Evolutionary conservation across 2,113 vertebrate species (phyloP).

Genomic region (Alectura lathami): DNA sequence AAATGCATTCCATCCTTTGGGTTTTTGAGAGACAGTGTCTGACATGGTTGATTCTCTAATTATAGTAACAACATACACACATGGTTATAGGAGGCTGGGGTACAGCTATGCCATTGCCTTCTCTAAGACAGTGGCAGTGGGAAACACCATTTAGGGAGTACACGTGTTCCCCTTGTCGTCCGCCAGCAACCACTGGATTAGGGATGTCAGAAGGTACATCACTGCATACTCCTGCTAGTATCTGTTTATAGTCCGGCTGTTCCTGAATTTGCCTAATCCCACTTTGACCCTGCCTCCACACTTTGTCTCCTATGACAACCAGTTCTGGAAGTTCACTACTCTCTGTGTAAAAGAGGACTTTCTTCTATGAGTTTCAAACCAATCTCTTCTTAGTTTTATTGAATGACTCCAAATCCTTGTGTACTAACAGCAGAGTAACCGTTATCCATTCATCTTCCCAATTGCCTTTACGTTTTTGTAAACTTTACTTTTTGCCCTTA

Average conservation of each 20-base stretch:
- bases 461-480: background rate
- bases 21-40: background rate
- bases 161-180: background rate
- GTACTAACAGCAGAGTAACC: background rate
- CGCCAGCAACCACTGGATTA: background rate
- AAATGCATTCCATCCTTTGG: background rate
- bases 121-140: background rate
- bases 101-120: background rate
- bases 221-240: background rate
- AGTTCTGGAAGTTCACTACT: background rate
- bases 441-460: background rate
- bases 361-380: background rate
- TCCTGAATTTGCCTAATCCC: background rate
- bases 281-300: background rate
- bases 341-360: background rate
- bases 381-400: background rate
- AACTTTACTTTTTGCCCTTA: background rate
- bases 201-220: background rate
- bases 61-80: background rate
- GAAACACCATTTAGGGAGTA: background rate
- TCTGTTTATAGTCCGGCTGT: background rate
- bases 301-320: background rate
- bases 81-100: background rate
- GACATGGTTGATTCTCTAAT: background rate
- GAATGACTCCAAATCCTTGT: background rate